phyloP scores from a whole-genome alignment of 2,888 invertebrate genomes.

The Diploptera punctata region DNA sequence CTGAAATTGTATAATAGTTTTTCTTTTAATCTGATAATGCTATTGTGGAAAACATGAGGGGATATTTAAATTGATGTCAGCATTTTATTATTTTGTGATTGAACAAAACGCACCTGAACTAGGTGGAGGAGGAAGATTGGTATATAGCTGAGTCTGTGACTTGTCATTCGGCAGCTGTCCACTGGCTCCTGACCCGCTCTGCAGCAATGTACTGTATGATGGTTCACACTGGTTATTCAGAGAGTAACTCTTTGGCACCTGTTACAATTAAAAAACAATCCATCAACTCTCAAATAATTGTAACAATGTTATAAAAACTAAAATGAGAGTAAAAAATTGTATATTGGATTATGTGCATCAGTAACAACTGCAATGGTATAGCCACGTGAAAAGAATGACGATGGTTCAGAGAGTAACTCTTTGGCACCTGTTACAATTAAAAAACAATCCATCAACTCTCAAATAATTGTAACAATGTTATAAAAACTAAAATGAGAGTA shows the following conservation, averaged over 20 bases:
- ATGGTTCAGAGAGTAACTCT: conserved; percentile 74
- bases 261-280: conserved; percentile 52
- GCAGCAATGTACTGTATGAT: conserved; percentile 74
- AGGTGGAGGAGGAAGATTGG: conserved; percentile 50
- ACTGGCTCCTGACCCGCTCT: conserved; percentile 51
- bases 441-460: neutral
- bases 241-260: conserved; percentile 80
- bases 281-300: neutral
- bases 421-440: conserved; percentile 69
- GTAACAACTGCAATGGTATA: too few species aligned
- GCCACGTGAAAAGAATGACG: too few species aligned
- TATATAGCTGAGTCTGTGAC: conserved; percentile 37
- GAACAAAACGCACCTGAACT: conserved; percentile 44
- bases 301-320: too few species aligned
- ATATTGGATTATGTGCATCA: too few species aligned
- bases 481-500: too few species aligned
- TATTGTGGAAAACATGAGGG: too few species aligned
- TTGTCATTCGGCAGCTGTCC: conserved; percentile 47
- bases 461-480: too few species aligned
- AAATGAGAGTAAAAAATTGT: too few species aligned
- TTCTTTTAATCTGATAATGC: too few species aligned
- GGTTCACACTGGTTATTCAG: conserved; percentile 75
- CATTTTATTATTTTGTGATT: too few species aligned
- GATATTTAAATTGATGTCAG: too few species aligned
- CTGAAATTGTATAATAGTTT: too few species aligned